These are phyloP conservation scores for Acrobasis repandana DNA, from an alignment of 2,888 invertebrate species.

Conservation along the genomic window DNA sequence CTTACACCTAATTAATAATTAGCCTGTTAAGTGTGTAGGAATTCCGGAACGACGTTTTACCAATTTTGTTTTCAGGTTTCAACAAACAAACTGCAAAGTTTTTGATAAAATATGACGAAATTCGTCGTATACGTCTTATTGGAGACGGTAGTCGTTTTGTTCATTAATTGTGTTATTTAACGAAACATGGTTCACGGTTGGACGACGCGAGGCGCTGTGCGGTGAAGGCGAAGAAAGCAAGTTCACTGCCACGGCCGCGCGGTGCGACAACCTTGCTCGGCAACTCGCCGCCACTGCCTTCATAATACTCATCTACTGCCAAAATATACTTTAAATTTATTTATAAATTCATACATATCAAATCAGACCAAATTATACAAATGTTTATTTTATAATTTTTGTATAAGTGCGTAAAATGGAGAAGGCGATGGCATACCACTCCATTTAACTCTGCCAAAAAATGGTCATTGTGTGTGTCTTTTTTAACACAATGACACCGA, in stretches of 20 bases:
- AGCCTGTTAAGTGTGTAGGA: no score
- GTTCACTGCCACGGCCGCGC: conserved; percentile 80
- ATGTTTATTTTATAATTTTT: neutral
- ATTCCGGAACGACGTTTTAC: no score
- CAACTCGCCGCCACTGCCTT: conserved; percentile 32
- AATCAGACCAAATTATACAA: neutral
- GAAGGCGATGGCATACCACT: no score
- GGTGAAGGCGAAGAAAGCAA: conserved; percentile 71
- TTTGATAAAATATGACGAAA: neutral
- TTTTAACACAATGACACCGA: no score
- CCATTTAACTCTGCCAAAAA: no score
- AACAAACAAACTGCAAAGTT: neutral
- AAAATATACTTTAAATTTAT: conserved; percentile 46
- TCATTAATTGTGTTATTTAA: conserved; percentile 46
- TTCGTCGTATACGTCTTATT: conserved; percentile 25
- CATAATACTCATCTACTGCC: conserved; percentile 51
- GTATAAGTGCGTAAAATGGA: no score
- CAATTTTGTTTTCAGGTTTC: no score
- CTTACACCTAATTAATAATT: neutral
- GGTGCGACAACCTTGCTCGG: conserved; percentile 73
- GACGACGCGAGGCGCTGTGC: conserved; percentile 49
- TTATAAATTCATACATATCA: conserved; percentile 6
- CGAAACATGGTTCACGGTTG: conserved; percentile 61
- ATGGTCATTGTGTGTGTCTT: no score
- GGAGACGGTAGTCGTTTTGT: conserved; percentile 39